phyloP scores from a whole-genome alignment of 2,113 vertebrate species.

The Picathartes gymnocephalus region DNA sequence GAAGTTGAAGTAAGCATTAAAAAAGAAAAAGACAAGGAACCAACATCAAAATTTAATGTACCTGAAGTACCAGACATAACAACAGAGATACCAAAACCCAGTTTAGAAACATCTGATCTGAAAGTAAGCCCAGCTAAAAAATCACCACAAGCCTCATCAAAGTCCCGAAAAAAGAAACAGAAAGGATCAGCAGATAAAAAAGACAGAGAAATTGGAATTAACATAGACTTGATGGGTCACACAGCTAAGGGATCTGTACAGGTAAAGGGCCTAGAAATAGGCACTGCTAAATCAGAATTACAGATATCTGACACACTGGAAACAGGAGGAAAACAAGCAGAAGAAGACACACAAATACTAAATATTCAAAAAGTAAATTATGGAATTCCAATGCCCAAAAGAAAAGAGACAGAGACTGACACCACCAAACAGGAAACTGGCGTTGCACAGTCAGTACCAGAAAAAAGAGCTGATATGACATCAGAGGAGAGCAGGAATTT shows the following conservation, averaged over 20 bases:
- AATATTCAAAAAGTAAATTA: background rate
- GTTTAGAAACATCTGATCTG: background rate
- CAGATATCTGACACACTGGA: background rate
- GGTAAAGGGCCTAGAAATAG: conserved; percentile 19
- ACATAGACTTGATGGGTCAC: background rate
- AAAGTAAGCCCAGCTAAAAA: background rate
- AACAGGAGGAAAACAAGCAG: background rate
- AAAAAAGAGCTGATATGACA: background rate
- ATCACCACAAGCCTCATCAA: background rate
- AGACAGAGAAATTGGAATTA: background rate
- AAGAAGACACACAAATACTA: background rate
- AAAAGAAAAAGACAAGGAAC: conserved; percentile 33
- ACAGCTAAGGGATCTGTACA: background rate
- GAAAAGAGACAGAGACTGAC: background rate
- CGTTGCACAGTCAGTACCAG: background rate
- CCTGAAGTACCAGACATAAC: background rate
- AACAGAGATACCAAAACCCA: background rate
- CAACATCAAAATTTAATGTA: background rate
- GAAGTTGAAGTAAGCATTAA: conserved; percentile 64
- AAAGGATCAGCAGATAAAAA: conserved; percentile 16
- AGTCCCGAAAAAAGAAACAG: conserved; percentile 41
- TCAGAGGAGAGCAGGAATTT: background rate
- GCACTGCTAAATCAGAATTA: background rate
- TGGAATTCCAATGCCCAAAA: background rate
- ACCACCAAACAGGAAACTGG: rapidly evolving